Evolutionary conservation across 1,140 invertebrate species (phyloP).

Genomic region (Drosophila navojoa): DNA sequence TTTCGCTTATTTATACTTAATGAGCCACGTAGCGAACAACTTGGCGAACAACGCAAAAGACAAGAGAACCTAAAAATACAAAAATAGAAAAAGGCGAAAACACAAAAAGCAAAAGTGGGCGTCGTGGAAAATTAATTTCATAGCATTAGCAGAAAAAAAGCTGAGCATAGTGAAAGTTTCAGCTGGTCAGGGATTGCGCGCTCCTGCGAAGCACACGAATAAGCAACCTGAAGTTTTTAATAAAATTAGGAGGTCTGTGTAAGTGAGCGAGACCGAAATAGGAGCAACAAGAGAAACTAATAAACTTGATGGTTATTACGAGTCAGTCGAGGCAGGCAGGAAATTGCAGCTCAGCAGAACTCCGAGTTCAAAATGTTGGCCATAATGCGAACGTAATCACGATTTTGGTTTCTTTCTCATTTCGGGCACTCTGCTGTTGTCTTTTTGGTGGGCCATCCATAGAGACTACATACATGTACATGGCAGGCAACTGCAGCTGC

Average conservation of each 20-base stretch:
- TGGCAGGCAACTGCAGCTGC: constrained; percentile 46
- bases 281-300: constrained; percentile 14
- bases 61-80: constrained; percentile 11
- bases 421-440: background rate
- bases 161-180: constrained; percentile 31
- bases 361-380: constrained; percentile 16
- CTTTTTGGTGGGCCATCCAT: constrained; percentile 15
- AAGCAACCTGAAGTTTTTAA: constrained; percentile 42
- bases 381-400: constrained; percentile 33
- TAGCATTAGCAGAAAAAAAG: constrained; percentile 39
- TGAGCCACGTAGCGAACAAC: constrained; percentile 39
- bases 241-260: constrained; percentile 31
- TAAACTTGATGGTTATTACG: constrained; percentile 40
- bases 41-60: constrained; percentile 28
- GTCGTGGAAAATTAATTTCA: constrained; percentile 44
- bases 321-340: constrained; percentile 18
- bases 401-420: constrained; percentile 18
- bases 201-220: background rate
- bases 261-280: constrained; percentile 8
- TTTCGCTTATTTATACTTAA: constrained; percentile 45
- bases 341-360: constrained; percentile 26
- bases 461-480: constrained; percentile 31
- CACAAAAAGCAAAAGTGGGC: too few species aligned
- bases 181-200: background rate
- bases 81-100: too few species aligned